Evolutionary conservation across 1,140 invertebrate genomes (phyloP).

Genomic region (Pomphorhynchus laevis): DNA sequence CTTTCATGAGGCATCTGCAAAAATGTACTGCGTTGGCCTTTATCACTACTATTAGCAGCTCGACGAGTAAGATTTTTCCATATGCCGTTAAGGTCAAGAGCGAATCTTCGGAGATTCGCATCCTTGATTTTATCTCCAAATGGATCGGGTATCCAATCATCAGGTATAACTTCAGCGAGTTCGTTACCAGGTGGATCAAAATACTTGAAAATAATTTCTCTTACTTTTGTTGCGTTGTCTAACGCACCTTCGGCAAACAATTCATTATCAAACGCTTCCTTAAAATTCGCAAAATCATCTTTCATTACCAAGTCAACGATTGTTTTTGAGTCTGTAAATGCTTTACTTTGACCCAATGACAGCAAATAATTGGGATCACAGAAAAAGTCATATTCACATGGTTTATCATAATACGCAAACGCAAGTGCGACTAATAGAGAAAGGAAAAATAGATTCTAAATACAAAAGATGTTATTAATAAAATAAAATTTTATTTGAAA

Average conservation of each 20-base stretch:
- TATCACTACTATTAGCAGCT: too few species aligned
- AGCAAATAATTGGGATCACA: too few species aligned
- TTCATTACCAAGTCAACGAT: slow-evolving; percentile 5
- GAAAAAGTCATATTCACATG: too few species aligned
- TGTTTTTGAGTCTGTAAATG: slow-evolving; percentile 9
- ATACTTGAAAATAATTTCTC: slow-evolving; percentile 2
- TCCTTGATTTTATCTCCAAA: slow-evolving; percentile 2
- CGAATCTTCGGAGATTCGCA: neutral
- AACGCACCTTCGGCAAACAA: neutral
- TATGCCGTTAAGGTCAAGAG: neutral
- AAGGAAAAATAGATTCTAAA: too few species aligned
- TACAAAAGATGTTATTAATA: too few species aligned
- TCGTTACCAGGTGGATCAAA: slow-evolving; percentile 3
- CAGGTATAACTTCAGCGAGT: neutral
- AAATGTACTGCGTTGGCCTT: too few species aligned
- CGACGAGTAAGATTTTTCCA: slow-evolving; percentile 10
- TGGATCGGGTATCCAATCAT: slow-evolving; percentile 3
- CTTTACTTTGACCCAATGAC: too few species aligned
- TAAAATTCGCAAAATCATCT: neutral
- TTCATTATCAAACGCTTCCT: slow-evolving; percentile 1
- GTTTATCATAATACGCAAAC: too few species aligned
- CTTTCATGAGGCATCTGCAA: neutral
- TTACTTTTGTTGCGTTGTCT: neutral
- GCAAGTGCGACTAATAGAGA: too few species aligned
- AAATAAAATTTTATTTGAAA: too few species aligned